Percentiles rank a stretch among this genome's conserved stretches.
Evolutionary conservation across 2,113 vertebrate species (phyloP).

Genomic region (Myiopsitta monachus): DNA sequence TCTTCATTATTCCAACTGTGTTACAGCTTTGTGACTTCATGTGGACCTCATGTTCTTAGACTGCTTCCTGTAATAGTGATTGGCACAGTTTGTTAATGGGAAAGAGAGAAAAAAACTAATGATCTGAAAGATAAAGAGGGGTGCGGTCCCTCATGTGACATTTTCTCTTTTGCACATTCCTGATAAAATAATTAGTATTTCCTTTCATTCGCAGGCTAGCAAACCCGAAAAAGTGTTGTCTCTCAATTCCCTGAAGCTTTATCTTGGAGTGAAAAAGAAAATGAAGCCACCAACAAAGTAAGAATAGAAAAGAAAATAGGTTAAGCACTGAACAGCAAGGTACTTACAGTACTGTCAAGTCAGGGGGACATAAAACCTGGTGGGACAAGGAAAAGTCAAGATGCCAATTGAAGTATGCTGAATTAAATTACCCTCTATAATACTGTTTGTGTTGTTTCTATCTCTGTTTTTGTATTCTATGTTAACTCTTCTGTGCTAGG

Average conservation of each 20-base stretch:
- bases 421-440: not conserved
- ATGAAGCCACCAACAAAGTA: constrained; percentile 90
- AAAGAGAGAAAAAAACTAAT: not conserved
- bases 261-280: constrained; percentile 90
- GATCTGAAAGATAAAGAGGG: not conserved
- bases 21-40: not conserved
- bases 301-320: constrained; percentile 9
- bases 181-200: not conserved
- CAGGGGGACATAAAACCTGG: not conserved
- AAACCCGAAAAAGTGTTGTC: constrained; percentile 87
- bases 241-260: constrained; percentile 84
- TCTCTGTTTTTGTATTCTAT: not conserved
- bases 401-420: not conserved
- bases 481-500: constrained; percentile 10
- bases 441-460: constrained; percentile 8
- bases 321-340: not conserved
- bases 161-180: not conserved
- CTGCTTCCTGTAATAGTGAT: not conserved
- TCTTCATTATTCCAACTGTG: not conserved
- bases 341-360: not conserved
- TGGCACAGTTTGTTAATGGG: not conserved
- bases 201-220: constrained; percentile 78
- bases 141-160: not conserved
- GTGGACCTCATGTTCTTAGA: not conserved
- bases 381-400: not conserved